These are phyloP conservation scores for Dasysyrphus albostriatus DNA, from an alignment of 2,888 invertebrate genomes.

Conservation along the genomic window DNA sequence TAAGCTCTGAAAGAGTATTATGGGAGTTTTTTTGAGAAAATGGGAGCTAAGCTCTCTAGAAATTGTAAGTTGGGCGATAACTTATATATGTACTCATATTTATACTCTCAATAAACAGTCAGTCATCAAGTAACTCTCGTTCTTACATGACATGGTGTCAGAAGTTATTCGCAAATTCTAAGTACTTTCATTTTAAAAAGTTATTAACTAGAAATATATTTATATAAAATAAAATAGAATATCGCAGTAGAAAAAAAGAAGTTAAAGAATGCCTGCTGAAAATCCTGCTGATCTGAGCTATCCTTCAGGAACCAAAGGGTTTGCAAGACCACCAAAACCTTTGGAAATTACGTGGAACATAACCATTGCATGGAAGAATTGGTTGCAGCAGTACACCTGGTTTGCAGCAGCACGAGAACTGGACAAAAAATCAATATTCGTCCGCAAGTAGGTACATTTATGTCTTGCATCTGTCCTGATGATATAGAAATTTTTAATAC, in stretches of 20 bases:
- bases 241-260: not conserved
- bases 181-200: constrained; percentile 18
- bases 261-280: no score
- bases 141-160: constrained; percentile 31
- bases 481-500: constrained; percentile 11
- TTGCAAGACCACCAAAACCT: constrained; percentile 14
- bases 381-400: constrained; percentile 34
- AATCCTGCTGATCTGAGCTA: no score
- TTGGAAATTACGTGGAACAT: constrained; percentile 16
- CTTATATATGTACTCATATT: not conserved
- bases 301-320: no score
- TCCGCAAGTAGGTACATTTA: constrained; percentile 35
- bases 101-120: constrained; percentile 3
- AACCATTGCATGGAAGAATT: constrained; percentile 9
- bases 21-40: no score
- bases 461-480: constrained; percentile 20
- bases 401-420: constrained; percentile 11
- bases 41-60: no score
- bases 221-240: not conserved
- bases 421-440: constrained; percentile 1
- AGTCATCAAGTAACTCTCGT: constrained; percentile 7
- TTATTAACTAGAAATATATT: no score
- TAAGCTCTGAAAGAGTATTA: no score
- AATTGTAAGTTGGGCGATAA: no score
- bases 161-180: constrained; percentile 9